Percentiles rank a stretch among this genome's conserved stretches.
phyloP scores from a whole-genome alignment of 2,888 invertebrate genomes.

The Podotricha telesiphe region DNA sequence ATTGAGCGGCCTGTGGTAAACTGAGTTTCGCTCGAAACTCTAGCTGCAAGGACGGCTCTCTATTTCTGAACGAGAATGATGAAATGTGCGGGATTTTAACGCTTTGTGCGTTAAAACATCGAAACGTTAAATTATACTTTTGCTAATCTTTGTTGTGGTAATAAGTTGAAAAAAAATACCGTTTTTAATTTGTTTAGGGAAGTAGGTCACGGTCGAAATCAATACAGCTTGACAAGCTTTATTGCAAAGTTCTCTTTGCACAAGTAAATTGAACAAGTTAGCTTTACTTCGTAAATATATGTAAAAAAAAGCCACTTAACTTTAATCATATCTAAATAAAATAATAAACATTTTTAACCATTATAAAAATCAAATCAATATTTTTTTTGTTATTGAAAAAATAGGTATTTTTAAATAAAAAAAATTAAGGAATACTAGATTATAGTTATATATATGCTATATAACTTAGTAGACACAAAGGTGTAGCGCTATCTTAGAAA shows the following conservation, averaged over 20 bases:
- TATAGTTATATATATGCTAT: too few species aligned
- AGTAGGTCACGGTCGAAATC: slow-evolving; percentile 61
- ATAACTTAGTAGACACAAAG: slow-evolving; percentile 19
- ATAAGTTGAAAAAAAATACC: not conserved
- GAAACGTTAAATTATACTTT: slow-evolving; percentile 27
- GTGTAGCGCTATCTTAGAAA: slow-evolving; percentile 22
- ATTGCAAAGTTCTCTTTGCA: slow-evolving; percentile 11
- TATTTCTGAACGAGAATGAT: slow-evolving; percentile 66
- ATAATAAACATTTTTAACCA: too few species aligned
- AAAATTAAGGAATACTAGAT: not conserved
- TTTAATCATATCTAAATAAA: too few species aligned
- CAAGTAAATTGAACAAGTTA: not conserved
- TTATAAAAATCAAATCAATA: too few species aligned
- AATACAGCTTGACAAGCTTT: slow-evolving; percentile 47
- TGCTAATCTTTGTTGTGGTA: not conserved
- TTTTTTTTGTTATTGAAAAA: too few species aligned
- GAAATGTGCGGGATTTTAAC: slow-evolving; percentile 60
- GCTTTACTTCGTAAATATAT: not conserved
- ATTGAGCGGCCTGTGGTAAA: slow-evolving; percentile 33
- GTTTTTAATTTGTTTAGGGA: slow-evolving; percentile 32
- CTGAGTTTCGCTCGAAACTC: slow-evolving; percentile 37
- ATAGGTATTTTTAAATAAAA: too few species aligned
- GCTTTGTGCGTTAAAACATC: slow-evolving; percentile 37
- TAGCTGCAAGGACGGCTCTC: slow-evolving; percentile 59
- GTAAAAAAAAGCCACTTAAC: too few species aligned